Evolutionary conservation across 1,140 invertebrate species (phyloP).

Genomic region (Trachymyrmex cornetzi): DNA sequence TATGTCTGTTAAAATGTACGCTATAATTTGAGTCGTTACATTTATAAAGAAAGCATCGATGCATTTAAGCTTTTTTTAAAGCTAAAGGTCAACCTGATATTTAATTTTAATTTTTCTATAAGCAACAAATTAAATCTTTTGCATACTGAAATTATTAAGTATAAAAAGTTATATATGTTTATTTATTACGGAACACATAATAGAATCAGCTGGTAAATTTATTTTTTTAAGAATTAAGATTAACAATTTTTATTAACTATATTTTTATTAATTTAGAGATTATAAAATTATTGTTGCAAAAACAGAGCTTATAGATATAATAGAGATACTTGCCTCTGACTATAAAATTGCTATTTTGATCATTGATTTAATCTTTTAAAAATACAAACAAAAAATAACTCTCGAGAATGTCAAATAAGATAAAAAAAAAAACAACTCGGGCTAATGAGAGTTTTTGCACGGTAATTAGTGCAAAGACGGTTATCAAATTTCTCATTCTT

Average conservation of each 20-base stretch:
- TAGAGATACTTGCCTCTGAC: neutral
- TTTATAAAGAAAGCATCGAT: neutral
- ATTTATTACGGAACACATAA: neutral
- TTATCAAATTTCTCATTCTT: too few relatives aligned
- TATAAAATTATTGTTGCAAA: neutral
- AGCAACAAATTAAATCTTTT: neutral
- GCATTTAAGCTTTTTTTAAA: neutral
- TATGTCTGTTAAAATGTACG: neutral
- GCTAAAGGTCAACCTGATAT: neutral
- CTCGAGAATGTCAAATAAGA: too few relatives aligned
- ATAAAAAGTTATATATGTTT: neutral
- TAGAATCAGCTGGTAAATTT: neutral
- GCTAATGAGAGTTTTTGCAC: too few relatives aligned
- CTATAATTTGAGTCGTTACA: neutral
- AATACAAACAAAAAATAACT: too few relatives aligned
- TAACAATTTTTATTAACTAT: neutral
- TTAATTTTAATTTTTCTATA: neutral
- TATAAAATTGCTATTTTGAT: neutral
- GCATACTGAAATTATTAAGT: neutral
- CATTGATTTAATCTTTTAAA: neutral
- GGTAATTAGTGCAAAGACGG: too few relatives aligned
- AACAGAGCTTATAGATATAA: neutral
- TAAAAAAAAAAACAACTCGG: too few relatives aligned
- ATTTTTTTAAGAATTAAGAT: neutral
- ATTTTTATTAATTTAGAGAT: conserved; percentile 3